Base-by-base conservation (phyloP, 2,797 vertebrate species). In the Sus cebifrons region DNA sequence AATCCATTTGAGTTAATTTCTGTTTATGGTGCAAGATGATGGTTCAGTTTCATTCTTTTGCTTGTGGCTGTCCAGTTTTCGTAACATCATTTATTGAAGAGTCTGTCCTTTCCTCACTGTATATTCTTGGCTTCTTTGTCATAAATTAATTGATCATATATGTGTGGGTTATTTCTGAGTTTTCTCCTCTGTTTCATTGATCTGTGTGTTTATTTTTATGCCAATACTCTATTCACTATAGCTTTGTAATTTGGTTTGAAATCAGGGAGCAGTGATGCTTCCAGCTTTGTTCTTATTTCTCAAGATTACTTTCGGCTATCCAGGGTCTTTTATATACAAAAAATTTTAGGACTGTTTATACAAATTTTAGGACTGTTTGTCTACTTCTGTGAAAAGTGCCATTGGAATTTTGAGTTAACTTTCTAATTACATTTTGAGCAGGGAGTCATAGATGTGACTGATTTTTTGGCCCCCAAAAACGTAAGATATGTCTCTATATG, bases 361-460 rank as follows among this genome's bases (percentile, higher is more conserved):
- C 20, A 79, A 32, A 58, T 36, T 58, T 79, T 58, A 79, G 54
- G 54, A 58, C 54, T 58, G 20, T 56, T 32, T 78, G 52, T 36
- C 36, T 36, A 58, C 58, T 79, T 36, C 54, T 58, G 13, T 36
- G 54, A 79, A 58, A 78, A 78, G 23, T 78, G 12, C 3, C 75
- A 32, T 23, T 79, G 77, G 77, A 58, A 13, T 58, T 79, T 79
- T 58, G 54, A 36, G 77, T 58, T 32, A 58, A 36, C 44, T 49
- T 49, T 94, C 54, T 77, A 84, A 95, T 74, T 87, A 83, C 21
- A 23, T 36, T 82, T 73, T 64, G 17, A 78, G 2, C 7, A 91
- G 27, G 12, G 49, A 95, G 27, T 94, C 70, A 93, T 67, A 65
- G 29, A 67, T 83, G 21, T 70, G 65, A 88, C 40, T 88, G 36